Conservation (phyloP, 1,140 invertebrate genomes). For the Drosophila tristis region DNA sequence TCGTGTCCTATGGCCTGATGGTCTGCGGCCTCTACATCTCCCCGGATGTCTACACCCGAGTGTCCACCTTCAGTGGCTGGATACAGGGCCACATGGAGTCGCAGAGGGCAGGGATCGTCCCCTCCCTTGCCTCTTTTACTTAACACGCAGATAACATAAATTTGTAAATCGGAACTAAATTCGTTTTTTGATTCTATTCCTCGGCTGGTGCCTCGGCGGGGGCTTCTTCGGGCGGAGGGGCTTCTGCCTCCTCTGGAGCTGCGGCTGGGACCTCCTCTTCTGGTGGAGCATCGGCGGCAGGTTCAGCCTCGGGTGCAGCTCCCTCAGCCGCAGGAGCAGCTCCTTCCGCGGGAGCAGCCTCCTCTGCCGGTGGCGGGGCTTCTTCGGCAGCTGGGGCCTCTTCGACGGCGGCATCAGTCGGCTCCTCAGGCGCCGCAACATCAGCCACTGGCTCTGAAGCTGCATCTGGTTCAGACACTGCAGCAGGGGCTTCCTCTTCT, state of each 20-base stretch:
- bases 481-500: slow-evolving; percentile 2
- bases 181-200: neutral
- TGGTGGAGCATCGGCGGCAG: no score
- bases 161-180: slow-evolving; percentile 37
- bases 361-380: slow-evolving; percentile 1
- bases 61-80: slow-evolving; percentile 85
- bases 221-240: slow-evolving; percentile 9
- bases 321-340: no score
- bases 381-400: neutral
- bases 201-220: slow-evolving; percentile 12
- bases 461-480: slow-evolving; percentile 11
- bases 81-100: slow-evolving; percentile 58
- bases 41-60: slow-evolving; percentile 87
- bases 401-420: neutral
- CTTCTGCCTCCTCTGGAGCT: slow-evolving; percentile 7
- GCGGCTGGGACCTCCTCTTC: slow-evolving; percentile 4
- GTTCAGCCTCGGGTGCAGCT: no score
- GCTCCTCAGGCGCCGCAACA: neutral
- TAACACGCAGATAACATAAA: slow-evolving; percentile 25
- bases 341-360: no score
- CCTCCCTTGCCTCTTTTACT: neutral
- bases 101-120: neutral
- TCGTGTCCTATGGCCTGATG: slow-evolving; percentile 89
- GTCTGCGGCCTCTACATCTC: slow-evolving; percentile 84
- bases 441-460: slow-evolving; percentile 10